Evolutionary conservation across 2,888 invertebrate species (phyloP).

Genomic region (Agriopis marginaria): DNA sequence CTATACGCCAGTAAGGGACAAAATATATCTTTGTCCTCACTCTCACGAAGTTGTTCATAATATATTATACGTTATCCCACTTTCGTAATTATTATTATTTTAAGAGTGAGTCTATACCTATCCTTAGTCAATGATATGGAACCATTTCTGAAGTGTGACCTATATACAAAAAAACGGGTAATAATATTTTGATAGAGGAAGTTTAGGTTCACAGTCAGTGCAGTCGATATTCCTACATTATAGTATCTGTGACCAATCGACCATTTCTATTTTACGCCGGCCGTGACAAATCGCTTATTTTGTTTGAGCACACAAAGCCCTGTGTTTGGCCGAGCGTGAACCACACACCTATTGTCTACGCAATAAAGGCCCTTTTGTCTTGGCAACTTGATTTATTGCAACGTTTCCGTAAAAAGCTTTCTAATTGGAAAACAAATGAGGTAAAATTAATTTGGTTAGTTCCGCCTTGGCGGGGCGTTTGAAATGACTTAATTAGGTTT

Average conservation of each 20-base stretch:
- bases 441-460: constrained; percentile 46
- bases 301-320: constrained; percentile 49
- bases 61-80: too few relatives aligned
- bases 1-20: too few relatives aligned
- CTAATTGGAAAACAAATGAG: constrained; percentile 48
- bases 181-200: neutral
- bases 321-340: constrained; percentile 37
- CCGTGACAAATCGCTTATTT: constrained; percentile 60
- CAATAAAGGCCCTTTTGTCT: constrained; percentile 41
- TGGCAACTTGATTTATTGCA: constrained; percentile 41
- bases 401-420: constrained; percentile 43
- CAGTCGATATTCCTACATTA: constrained; percentile 36
- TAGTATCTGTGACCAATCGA: constrained; percentile 63
- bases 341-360: constrained; percentile 39
- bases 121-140: too few relatives aligned
- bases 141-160: too few relatives aligned
- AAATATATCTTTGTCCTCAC: too few relatives aligned
- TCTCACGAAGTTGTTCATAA: too few relatives aligned
- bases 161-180: neutral
- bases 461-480: constrained; percentile 41
- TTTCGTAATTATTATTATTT: too few relatives aligned
- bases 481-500: constrained; percentile 43
- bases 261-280: constrained; percentile 63
- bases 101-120: too few relatives aligned
- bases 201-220: constrained; percentile 11